phyloP scores from a whole-genome alignment of 2,888 invertebrate species.

The Epiperipatus broadwayi region DNA sequence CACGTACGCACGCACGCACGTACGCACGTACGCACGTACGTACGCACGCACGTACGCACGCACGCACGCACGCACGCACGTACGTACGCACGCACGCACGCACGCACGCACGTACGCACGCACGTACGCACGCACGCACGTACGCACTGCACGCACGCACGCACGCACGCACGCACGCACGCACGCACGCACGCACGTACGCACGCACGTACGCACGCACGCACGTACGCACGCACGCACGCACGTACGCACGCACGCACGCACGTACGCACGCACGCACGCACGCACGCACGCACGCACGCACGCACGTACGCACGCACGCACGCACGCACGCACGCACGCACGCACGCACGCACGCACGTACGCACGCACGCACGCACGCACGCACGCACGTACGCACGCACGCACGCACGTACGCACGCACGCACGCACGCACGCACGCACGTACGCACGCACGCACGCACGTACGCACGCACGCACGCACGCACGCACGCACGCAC shows the following conservation, averaged over 20 bases:
- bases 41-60: slow-evolving; percentile 13
- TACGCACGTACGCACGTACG: too few relatives aligned
- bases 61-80: slow-evolving; percentile 13
- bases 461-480: slow-evolving; percentile 8
- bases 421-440: slow-evolving; percentile 8
- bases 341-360: slow-evolving; percentile 9
- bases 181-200: slow-evolving; percentile 13
- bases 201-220: slow-evolving; percentile 12
- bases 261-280: slow-evolving; percentile 10
- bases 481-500: slow-evolving; percentile 1
- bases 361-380: slow-evolving; percentile 7
- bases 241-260: slow-evolving; percentile 9
- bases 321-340: slow-evolving; percentile 10
- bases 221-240: slow-evolving; percentile 8
- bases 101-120: slow-evolving; percentile 13
- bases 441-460: slow-evolving; percentile 9
- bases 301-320: slow-evolving; percentile 10
- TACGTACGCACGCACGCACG: slow-evolving; percentile 13
- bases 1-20: slow-evolving; percentile 9
- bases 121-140: too few relatives aligned
- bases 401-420: slow-evolving; percentile 10
- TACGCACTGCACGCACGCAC: too few relatives aligned
- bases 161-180: slow-evolving; percentile 14
- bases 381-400: slow-evolving; percentile 9
- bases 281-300: slow-evolving; percentile 10